A percentile compares a stretch with the other conserved stretches of the same genome.
Evolutionary conservation across 1,140 invertebrate genomes (phyloP).

Genomic region (Lethrus apterus): DNA sequence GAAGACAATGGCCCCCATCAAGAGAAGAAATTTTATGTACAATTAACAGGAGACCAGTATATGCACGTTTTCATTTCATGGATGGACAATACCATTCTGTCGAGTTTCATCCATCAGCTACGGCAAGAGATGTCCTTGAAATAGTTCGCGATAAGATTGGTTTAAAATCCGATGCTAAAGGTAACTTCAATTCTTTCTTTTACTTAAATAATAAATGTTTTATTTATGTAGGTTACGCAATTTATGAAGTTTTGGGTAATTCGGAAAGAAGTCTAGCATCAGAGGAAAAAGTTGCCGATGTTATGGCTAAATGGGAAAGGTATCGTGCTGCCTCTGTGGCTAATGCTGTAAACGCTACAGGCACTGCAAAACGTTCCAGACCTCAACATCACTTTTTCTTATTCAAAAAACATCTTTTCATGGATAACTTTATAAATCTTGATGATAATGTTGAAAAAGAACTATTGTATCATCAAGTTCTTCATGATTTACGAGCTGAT

Average conservation of each 20-base stretch:
- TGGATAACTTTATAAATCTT: constrained; percentile 75
- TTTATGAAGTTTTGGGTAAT: constrained; percentile 56
- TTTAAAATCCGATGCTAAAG: constrained; percentile 71
- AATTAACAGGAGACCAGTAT: constrained; percentile 81
- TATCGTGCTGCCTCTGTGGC: constrained; percentile 56
- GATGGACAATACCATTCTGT: constrained; percentile 92
- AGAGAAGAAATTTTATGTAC: constrained; percentile 90
- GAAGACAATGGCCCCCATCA: constrained; percentile 86
- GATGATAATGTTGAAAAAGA: constrained; percentile 90
- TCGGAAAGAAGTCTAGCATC: constrained; percentile 75
- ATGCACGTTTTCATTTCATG: constrained; percentile 87
- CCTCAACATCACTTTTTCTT: constrained; percentile 61
- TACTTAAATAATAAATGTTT: constrained; percentile 6
- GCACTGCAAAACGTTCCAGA: constrained; percentile 41
- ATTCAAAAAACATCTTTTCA: constrained; percentile 90
- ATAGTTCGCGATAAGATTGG: constrained; percentile 90
- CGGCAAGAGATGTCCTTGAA: constrained; percentile 82
- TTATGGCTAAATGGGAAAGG: constrained; percentile 92
- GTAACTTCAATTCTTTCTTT: constrained; percentile 34
- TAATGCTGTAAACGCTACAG: constrained; percentile 36
- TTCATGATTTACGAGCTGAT: constrained; percentile 83
- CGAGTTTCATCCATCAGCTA: constrained; percentile 91
- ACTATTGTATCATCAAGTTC: constrained; percentile 89
- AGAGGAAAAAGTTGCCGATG: constrained; percentile 87
- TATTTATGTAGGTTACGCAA: constrained; percentile 44